Percentiles rank a stretch among this genome's conserved stretches.
Conservation (phyloP, 2,797 vertebrate species). For the Ammospiza maritima region DNA sequence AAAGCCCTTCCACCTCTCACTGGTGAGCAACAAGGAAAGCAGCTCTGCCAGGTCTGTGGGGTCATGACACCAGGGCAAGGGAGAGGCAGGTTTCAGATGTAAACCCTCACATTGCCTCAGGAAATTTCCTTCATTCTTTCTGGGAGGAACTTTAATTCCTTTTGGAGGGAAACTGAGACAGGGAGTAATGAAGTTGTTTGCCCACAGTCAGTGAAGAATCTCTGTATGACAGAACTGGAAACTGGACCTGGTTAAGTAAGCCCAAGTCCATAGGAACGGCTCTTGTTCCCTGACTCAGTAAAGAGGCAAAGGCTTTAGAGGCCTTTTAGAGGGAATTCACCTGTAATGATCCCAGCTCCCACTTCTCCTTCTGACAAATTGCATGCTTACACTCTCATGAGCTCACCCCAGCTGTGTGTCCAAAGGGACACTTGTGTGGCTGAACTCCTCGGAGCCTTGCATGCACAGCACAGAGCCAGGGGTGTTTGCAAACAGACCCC, state of each 20-base stretch:
- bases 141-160: background rate
- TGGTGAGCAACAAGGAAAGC: background rate
- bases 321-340: conserved; percentile 11
- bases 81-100: background rate
- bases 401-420: background rate
- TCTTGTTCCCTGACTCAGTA: background rate
- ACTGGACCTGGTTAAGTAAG: background rate
- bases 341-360: background rate
- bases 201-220: background rate
- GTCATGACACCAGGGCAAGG: background rate
- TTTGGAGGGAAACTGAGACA: background rate
- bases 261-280: background rate
- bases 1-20: background rate
- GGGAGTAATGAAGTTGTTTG: background rate
- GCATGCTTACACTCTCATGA: background rate
- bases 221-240: background rate
- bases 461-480: background rate
- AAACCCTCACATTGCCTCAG: background rate
- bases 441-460: background rate
- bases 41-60: background rate
- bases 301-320: background rate
- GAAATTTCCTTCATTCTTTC: background rate
- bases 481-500: background rate
- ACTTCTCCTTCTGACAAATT: background rate
- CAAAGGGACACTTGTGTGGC: background rate